phyloP scores from a whole-genome alignment of 2,797 vertebrate genomes.

The Xenopus petersii region DNA sequence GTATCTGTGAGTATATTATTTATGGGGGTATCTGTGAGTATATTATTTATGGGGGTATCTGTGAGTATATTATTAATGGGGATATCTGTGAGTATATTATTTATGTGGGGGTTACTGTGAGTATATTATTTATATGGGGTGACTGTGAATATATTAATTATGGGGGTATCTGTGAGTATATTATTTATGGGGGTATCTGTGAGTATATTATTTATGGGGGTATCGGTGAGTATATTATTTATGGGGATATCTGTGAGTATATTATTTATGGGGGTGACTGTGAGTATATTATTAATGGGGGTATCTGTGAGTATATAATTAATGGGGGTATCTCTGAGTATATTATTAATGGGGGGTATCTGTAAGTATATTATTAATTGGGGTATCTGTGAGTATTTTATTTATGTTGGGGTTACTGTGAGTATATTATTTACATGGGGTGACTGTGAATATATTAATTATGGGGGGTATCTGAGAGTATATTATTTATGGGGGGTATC shows the following conservation, averaged over 20 bases:
- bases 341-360: too few relatives aligned
- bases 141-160: too few relatives aligned
- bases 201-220: neutral
- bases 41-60: neutral
- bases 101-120: neutral
- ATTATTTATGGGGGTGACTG: neutral
- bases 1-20: neutral
- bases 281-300: too few relatives aligned
- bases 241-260: neutral
- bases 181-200: neutral
- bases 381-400: too few relatives aligned
- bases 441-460: neutral
- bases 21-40: neutral
- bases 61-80: too few relatives aligned
- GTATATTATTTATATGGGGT: neutral
- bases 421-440: too few relatives aligned
- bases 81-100: too few relatives aligned
- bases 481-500: neutral
- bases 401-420: too few relatives aligned
- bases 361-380: too few relatives aligned
- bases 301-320: neutral
- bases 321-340: too few relatives aligned
- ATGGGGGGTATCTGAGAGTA: neutral
- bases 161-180: too few relatives aligned
- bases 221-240: neutral